Evolutionary conservation across 2,113 vertebrate species (phyloP).

Genomic region (Xiphophorus couchianus): DNA sequence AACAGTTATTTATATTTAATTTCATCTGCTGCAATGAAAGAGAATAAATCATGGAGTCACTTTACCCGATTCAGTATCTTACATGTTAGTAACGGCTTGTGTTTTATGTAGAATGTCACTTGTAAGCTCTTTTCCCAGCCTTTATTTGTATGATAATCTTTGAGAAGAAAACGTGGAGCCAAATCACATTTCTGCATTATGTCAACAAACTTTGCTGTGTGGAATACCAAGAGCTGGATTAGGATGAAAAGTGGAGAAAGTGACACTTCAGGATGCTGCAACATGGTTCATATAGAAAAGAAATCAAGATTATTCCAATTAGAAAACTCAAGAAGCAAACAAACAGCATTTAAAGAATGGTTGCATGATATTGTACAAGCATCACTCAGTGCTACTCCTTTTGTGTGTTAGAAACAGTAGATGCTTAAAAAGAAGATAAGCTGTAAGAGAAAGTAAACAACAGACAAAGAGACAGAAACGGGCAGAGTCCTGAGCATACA

Average conservation of each 20-base stretch:
- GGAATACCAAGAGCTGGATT: conserved; percentile 75
- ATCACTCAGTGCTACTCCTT: not conserved
- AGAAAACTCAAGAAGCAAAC: conserved; percentile 7
- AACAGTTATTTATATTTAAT: conserved; percentile 59
- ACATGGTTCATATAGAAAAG: conserved; percentile 21
- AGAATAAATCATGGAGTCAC: conserved; percentile 64
- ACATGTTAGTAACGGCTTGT: conserved; percentile 46
- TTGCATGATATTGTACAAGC: not conserved
- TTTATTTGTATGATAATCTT: conserved; percentile 76
- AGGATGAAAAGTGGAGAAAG: conserved; percentile 56
- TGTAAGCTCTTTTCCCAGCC: conserved; percentile 17
- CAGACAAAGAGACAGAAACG: not conserved
- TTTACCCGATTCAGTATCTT: conserved; percentile 60
- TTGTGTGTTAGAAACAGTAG: not conserved
- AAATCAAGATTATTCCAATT: not conserved
- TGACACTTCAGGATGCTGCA: conserved; percentile 42
- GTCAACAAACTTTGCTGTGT: conserved; percentile 14
- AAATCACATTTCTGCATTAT: conserved; percentile 73
- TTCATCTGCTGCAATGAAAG: conserved; percentile 42
- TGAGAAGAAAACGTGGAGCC: conserved; percentile 59
- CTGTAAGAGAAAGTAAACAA: conserved; percentile 39
- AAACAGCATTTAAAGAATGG: conserved; percentile 7
- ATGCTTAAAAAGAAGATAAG: conserved; percentile 18
- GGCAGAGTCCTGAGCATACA: conserved; percentile 39
- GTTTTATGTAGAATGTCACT: conserved; percentile 41